Evolutionary conservation across 2,888 invertebrate species (phyloP), one percentile per base, ranked within the genome.

Genomic region (Falcaria lacertinaria): DNA sequence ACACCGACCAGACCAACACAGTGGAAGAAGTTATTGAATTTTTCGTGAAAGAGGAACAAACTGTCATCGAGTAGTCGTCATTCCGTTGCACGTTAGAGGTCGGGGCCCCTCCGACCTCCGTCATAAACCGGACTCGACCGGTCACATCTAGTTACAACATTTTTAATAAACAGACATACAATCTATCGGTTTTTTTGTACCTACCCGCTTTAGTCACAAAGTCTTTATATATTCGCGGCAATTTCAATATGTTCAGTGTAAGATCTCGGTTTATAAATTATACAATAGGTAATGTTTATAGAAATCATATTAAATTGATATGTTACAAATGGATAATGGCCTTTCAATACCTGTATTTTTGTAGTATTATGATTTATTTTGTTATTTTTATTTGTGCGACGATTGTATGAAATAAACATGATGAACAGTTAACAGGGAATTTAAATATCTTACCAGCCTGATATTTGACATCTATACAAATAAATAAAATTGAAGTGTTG

Each of bases 1-100:
- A 96, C 77, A 94, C 95, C 41, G 96, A 97, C 72, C 91, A 92
- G 41, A 92, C 92, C 65, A 97, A 97, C 80, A 93, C 97, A 68
- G 97, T 97, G 79, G 98, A 98, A 78, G 98, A 98, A 91, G 91
- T 95, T 74, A 95, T 98, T 71, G 98, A 98, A 94, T 98, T 98
- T 94, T 96, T 98, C 91, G 93, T 98, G 79, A 98, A 98, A 92
- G 97, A 98, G 91, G 98, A 98, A 92, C 92, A 93, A 70, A 94
- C 93, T 15, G 83, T 93, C 61, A 90, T 96, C 75, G 96, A 96
- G 91, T 95, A 94, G 83, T 87, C 84, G 66, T 70, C 76, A 86
- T 84, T 66, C 50, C 48, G 37, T 47, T 39, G 43, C 56, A 66
- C 72, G 74, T 75, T 60, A 42, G 74, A 73, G 81, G 86, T 75